A percentile compares a stretch with the other conserved stretches of the same genome.
phyloP scores from a whole-genome alignment of 2,113 vertebrate species.

The Eubucco bourcierii region DNA sequence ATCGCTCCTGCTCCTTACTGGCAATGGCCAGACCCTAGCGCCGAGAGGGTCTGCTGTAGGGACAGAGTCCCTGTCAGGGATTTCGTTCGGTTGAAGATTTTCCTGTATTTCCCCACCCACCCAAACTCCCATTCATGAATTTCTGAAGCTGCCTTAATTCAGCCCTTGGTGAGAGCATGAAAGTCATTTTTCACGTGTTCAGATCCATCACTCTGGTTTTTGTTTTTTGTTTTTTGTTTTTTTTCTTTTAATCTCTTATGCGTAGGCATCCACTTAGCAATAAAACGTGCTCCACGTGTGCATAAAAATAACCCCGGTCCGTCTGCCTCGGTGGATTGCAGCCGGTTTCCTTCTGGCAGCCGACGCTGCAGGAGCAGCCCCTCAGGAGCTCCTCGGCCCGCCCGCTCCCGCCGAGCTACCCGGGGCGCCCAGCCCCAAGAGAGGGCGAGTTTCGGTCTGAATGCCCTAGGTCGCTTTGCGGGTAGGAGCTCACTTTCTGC shows the following conservation, averaged over 20 bases:
- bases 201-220: conserved; percentile 4
- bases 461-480: background rate
- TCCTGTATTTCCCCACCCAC: background rate
- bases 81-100: background rate
- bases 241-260: conserved; percentile 23
- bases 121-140: conserved; percentile 63
- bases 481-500: no score
- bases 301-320: conserved; percentile 34
- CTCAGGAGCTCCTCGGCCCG: background rate
- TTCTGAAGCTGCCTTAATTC: conserved; percentile 47
- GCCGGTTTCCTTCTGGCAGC: background rate
- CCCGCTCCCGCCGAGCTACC: background rate
- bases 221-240: background rate
- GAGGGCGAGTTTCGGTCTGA: background rate
- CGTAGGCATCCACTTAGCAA: conserved; percentile 36
- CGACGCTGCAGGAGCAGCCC: background rate
- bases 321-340: background rate
- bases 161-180: background rate
- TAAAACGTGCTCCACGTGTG: conserved; percentile 54
- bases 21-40: background rate
- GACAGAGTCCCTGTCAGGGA: background rate
- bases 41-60: background rate
- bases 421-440: background rate
- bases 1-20: background rate
- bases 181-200: conserved; percentile 52